Evolutionary conservation across 2,888 invertebrate genomes (phyloP), one percentile per base, ranked within the genome.

Genomic region (Ptilodon capucinus): DNA sequence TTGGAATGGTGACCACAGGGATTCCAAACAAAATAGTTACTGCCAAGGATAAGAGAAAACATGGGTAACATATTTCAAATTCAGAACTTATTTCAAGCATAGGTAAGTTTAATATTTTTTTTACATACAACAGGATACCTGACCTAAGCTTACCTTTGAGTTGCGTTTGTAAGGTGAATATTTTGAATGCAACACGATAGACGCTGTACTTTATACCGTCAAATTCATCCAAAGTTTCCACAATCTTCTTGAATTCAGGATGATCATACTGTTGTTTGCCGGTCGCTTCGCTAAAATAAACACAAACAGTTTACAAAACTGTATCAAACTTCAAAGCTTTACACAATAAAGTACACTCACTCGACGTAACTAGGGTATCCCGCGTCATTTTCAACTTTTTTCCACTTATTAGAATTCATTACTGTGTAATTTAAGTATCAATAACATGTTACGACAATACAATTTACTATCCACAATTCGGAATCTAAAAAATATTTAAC

Each of bases 181-280:
- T 88, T 84, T 97, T 97, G 54, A 94, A 92, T 13, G 96, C 96
- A 51, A 95, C 93, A 58, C 96, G 92, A 73, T 97, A 96, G 2
- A 94, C 93, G 54, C 94, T 93, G 82, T 95, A 96, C 73, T 94
- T 94, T 51, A 96, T 94, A 40, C 91, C 92, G 71, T 95, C 94
- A 66, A 93, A 94, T 48, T 93, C 93, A 58, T 93, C 92, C 19
- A 95, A 76, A 34, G 86, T 83, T 56, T 92, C 88, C 70, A 92
- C 84, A 13, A 94, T 91, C 59, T 91, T 91, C 30, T 79, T 72
- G 82, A 93, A 94, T 54, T 92, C 89, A 16, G 93, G 94, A 74
- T 94, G 93, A 64, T 93, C 92, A 87, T 92, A 92, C 63, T 92
- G 91, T 59, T 91, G 88, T 45, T 81, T 77, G 39, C 91, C 89